Conservation (phyloP, 2,888 invertebrate genomes). For the Eucera pruinosa region DNA sequence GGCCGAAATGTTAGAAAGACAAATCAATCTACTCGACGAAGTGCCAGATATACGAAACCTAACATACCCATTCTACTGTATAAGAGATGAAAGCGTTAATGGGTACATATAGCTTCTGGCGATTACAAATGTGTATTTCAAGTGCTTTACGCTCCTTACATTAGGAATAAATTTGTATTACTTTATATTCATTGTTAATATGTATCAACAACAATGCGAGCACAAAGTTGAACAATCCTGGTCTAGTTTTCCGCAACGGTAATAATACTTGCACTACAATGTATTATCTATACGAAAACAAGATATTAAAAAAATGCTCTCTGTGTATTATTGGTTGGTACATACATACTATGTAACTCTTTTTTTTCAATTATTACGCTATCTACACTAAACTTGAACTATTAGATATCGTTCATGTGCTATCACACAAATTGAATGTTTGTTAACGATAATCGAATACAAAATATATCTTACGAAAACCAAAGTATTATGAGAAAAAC, state of each 20-base stretch:
- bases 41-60: too few relatives aligned
- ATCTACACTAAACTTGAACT: constrained; percentile 22
- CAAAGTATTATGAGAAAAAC: too few relatives aligned
- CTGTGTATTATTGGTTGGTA: constrained; percentile 12
- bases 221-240: constrained; percentile 27
- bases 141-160: too few relatives aligned
- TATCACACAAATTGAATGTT: constrained; percentile 28
- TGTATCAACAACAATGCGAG: constrained; percentile 10
- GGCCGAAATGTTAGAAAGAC: too few relatives aligned
- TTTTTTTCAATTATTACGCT: constrained; percentile 10
- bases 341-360: constrained; percentile 29
- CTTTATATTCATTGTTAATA: constrained; percentile 9
- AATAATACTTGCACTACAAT: constrained; percentile 28
- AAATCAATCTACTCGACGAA: too few relatives aligned
- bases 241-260: constrained; percentile 22
- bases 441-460: not conserved
- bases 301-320: constrained; percentile 32
- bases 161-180: not conserved
- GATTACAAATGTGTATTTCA: too few relatives aligned
- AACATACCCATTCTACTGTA: too few relatives aligned
- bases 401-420: constrained; percentile 1
- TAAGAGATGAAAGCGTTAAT: too few relatives aligned
- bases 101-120: too few relatives aligned
- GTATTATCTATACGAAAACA: constrained; percentile 1
- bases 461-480: not conserved